phyloP scores from a whole-genome alignment of 2,113 vertebrate genomes.

The Callionymus lyra region DNA sequence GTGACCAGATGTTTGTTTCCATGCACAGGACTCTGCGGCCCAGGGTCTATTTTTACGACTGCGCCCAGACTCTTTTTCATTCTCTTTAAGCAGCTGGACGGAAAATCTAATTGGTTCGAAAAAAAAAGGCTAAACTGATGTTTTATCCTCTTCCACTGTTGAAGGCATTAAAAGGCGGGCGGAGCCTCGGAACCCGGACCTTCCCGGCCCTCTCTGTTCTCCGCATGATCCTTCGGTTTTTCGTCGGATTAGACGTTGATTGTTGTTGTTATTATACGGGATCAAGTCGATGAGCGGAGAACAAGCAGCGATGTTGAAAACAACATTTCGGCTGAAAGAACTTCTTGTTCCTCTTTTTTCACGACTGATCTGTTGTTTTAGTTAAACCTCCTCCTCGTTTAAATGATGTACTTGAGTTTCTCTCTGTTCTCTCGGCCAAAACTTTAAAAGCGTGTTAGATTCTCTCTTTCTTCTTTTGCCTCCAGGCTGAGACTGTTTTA shows the following conservation, averaged over 20 bases:
- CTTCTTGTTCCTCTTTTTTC: too few relatives aligned
- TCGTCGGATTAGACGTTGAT: conserved; percentile 11
- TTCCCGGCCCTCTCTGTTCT: conserved; percentile 35
- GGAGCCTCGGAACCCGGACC: conserved; percentile 43
- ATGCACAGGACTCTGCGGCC: conserved; percentile 62
- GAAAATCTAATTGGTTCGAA: conserved; percentile 66
- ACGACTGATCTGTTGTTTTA: too few relatives aligned
- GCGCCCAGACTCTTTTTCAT: conserved; percentile 62
- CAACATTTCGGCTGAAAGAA: conserved; percentile 5
- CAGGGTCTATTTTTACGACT: conserved; percentile 68
- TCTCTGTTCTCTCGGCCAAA: too few relatives aligned
- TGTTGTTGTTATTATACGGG: conserved; percentile 7
- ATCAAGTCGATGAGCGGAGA: conserved; percentile 12
- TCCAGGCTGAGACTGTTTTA: too few relatives aligned
- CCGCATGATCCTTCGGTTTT: conserved; percentile 17
- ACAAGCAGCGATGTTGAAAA: conserved; percentile 5
- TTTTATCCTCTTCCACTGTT: conserved; percentile 69
- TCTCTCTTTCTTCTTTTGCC: too few relatives aligned
- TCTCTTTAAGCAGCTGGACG: conserved; percentile 60
- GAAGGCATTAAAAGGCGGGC: conserved; percentile 64
- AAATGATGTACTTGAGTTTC: too few relatives aligned
- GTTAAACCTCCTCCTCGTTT: too few relatives aligned
- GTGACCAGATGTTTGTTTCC: conserved; percentile 69
- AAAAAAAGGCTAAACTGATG: conserved; percentile 59
- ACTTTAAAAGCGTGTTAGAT: too few relatives aligned